Evolutionary conservation across 2,113 vertebrate genomes (phyloP), one percentile per base, ranked within the genome.

Genomic region (Podarcis muralis): DNA sequence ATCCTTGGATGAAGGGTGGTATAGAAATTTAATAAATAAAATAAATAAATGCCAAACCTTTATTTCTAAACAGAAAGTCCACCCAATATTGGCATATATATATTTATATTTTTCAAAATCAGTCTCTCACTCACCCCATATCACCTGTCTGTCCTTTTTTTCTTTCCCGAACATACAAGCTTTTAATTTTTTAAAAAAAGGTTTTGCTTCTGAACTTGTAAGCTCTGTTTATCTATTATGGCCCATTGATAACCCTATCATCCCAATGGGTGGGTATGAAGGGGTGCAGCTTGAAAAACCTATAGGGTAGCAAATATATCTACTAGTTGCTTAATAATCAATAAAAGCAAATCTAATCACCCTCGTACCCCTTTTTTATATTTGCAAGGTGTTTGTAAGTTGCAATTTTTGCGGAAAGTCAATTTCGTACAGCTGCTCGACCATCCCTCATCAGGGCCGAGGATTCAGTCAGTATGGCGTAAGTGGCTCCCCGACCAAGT

Each of bases 391-490:
- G 92, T 99, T 99, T 93, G 99, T 99, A 94, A 99, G 99, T 95
- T 99, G 99, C 96, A 99, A 99, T 96, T 99, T 99, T 96, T 99
- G 99, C 84, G 99, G 99, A 65, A 99, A 99, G 96, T 99, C 99
- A 77, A 99, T 99, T 95, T 99, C 99, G 53, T 99, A 99, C 96
- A 99, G 99, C 96, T 99, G 98, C 89, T 98, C 99, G 25, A 96
- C 98, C 59, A 97, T 99, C 78, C 98, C 99, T 81, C 99, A 99
- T 88, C 99, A 99, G 95, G 98, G 98, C 75, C 97, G 99, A 40
- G 98, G 98, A n/a, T 99, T 99, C 93, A 99, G 98, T 95, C 99
- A 99, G 35, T 99, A 99, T 0, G 98, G 99, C 6, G 99, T 99
- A 89, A 99, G 99, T 0, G 99, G 99, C 62, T 99, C 99, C 0